phyloP scores from a whole-genome alignment of 2,113 vertebrate species.

The mouse (Mus musculus) region DNA sequence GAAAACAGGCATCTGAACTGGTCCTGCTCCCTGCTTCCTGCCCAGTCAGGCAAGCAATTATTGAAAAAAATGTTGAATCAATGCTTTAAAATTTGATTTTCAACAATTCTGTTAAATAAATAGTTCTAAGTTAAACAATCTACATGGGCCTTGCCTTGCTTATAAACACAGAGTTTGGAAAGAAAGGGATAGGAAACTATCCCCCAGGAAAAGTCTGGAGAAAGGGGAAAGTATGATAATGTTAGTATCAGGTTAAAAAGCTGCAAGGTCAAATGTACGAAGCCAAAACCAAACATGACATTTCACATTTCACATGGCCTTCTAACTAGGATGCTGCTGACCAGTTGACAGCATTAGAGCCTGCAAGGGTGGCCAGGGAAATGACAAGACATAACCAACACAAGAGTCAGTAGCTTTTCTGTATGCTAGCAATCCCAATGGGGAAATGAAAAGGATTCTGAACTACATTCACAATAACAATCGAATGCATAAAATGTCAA shows the following conservation, averaged over 20 bases:
- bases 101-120: not conserved
- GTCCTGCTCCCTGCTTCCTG: not conserved
- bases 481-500: not conserved
- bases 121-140: not conserved
- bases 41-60: not conserved
- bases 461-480: not conserved
- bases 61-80: not conserved
- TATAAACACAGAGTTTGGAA: not conserved
- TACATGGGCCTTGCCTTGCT: no score
- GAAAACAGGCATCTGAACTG: not conserved
- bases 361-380: not conserved
- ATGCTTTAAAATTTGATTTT: slow-evolving; percentile 18
- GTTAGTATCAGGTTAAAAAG: not conserved
- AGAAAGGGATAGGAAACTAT: not conserved
- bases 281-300: not conserved
- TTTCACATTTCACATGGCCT: not conserved
- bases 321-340: not conserved
- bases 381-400: not conserved
- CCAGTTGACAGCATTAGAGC: not conserved
- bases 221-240: not conserved
- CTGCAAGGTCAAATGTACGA: not conserved
- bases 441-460: not conserved
- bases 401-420: not conserved
- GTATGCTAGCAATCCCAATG: not conserved
- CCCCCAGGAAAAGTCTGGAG: not conserved